Evolutionary conservation across 2,888 invertebrate genomes (phyloP).

Genomic region (Aleiodes leptofemur): DNA sequence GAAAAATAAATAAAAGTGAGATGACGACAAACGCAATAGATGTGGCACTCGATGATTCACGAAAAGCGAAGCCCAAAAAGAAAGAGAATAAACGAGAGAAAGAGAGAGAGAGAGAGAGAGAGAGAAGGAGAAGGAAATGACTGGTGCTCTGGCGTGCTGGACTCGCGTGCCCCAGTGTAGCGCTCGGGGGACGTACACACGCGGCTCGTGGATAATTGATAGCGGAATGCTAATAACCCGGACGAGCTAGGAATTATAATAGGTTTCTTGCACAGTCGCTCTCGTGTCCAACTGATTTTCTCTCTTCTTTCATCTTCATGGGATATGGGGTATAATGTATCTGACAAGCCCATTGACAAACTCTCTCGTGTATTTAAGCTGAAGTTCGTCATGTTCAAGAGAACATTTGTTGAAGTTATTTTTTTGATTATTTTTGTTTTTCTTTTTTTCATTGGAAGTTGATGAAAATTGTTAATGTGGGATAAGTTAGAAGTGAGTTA

Average conservation of each 20-base stretch:
- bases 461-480: too few relatives aligned
- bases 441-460: too few relatives aligned
- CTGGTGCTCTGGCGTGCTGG: slow-evolving; percentile 36
- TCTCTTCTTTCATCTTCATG: slow-evolving; percentile 21
- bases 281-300: slow-evolving; percentile 53
- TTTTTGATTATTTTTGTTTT: not conserved
- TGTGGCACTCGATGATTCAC: slow-evolving; percentile 50
- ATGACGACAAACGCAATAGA: too few relatives aligned
- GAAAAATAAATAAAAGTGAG: too few relatives aligned
- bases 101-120: slow-evolving; percentile 31
- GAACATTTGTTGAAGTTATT: slow-evolving; percentile 6
- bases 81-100: slow-evolving; percentile 2
- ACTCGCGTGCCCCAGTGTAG: slow-evolving; percentile 51
- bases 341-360: slow-evolving; percentile 28
- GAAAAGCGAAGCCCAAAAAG: slow-evolving; percentile 50
- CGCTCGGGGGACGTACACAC: slow-evolving; percentile 57
- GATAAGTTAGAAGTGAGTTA: too few relatives aligned
- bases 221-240: slow-evolving; percentile 73
- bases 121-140: slow-evolving; percentile 36
- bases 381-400: slow-evolving; percentile 20
- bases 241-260: slow-evolving; percentile 72
- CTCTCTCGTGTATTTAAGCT: slow-evolving; percentile 19
- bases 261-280: slow-evolving; percentile 63
- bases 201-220: slow-evolving; percentile 70
- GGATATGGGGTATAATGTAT: slow-evolving; percentile 12